Evolutionary conservation across 2,888 invertebrate genomes (phyloP), one percentile per base, ranked within the genome.

Genomic region (Lasioglossum malachurum): DNA sequence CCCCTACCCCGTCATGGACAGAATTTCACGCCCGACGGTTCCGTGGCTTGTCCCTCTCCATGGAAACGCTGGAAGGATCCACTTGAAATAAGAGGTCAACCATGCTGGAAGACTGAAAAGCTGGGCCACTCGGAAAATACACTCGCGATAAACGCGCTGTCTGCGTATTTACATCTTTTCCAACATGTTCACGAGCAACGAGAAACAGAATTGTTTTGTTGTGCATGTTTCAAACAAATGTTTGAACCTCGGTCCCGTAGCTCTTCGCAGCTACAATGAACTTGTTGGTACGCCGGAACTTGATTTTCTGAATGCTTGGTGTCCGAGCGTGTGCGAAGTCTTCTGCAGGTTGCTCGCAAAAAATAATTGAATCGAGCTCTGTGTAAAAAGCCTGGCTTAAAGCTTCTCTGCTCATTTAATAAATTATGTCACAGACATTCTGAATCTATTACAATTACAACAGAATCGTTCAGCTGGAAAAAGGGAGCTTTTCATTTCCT

Each of bases 21-120:
- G 84, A 84, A 88, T 85, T 83, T 88, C 80, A 79, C 71, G 41
- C 75, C 53, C 60, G 75, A 64, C 80, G 46, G 78, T 90, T 75
- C 75, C 76, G 31, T 73, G 72, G 88, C 80, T 75, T 80, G 80
- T 83, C 82, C 74, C 75, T 44, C 75, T 44, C 64, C 74, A 71
- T 64, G 86, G 81, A 89, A 88, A 81, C 78, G 78, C 46, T 77
- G 76, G 69, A 78, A 72, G 78, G 77, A 80, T 77, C 72, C 78
- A 35, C 77, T 83, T 86, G 80, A 81, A 78, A 83, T 82, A 76
- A 72, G 77, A 83, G 82, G 77, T 78, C 73, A 75, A 53, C 85
- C 46, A 73, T 38, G 75, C 35, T 35, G 44, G 80, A 27, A 31
- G 77, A 75, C 46, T 75, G 74, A 72, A 81, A 81, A 78, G 77